A percentile compares a stretch with the other conserved stretches of the same genome.
Evolutionary conservation across 2,888 invertebrate genomes (phyloP).

Genomic region (Creontiades dilutus): DNA sequence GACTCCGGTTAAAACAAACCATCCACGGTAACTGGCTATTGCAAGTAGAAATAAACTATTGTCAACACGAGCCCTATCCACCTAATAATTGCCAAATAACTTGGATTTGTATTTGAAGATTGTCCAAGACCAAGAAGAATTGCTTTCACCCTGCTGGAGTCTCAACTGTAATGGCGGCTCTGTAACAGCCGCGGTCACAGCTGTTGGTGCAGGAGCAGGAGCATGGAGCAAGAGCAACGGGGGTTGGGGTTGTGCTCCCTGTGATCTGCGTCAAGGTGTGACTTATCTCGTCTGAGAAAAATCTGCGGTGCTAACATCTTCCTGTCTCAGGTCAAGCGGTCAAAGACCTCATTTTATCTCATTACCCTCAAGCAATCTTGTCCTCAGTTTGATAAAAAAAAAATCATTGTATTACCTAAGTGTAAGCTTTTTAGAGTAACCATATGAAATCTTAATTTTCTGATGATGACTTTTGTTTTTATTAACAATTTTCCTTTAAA

Average conservation of each 20-base stretch:
- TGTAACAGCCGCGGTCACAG: background rate
- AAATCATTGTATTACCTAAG: too few relatives aligned
- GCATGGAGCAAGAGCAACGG: background rate
- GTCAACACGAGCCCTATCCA: background rate
- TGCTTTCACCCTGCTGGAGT: background rate
- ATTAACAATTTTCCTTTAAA: too few relatives aligned
- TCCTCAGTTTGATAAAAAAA: too few relatives aligned
- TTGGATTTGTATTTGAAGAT: background rate
- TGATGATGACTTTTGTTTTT: too few relatives aligned
- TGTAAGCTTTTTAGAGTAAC: too few relatives aligned
- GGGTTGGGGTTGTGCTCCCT: background rate
- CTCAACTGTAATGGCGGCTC: conserved; percentile 29
- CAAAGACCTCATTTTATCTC: conserved; percentile 1
- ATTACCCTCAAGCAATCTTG: too few relatives aligned
- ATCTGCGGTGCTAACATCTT: background rate
- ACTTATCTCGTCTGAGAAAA: background rate
- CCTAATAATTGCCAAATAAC: background rate
- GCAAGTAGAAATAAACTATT: background rate
- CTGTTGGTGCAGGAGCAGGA: background rate
- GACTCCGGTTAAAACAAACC: conserved; percentile 68
- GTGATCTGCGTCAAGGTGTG: background rate
- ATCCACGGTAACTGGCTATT: conserved; percentile 34
- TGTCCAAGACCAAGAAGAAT: background rate
- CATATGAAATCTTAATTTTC: too few relatives aligned
- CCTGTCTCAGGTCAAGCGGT: background rate